These are phyloP conservation scores for Leucoptera coffeella DNA, from an alignment of 2,888 invertebrate genomes.

Conservation along the genomic window DNA sequence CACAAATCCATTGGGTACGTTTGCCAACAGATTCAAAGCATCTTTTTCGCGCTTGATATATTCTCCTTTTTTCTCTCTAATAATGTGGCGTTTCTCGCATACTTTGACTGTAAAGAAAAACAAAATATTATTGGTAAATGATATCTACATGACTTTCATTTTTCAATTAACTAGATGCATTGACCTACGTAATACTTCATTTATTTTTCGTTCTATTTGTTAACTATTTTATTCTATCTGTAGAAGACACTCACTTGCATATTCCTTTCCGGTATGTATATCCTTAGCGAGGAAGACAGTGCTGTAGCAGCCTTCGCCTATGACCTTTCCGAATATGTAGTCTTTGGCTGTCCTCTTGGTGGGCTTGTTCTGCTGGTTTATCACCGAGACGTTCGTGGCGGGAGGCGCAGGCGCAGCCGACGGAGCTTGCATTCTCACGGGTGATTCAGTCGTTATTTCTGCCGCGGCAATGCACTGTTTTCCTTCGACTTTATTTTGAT, in stretches of 20 bases:
- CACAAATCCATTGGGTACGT: slow-evolving; percentile 82
- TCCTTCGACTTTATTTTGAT: too few relatives aligned
- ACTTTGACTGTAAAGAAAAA: slow-evolving; percentile 95
- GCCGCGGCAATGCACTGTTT: too few relatives aligned
- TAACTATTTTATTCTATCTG: slow-evolving; percentile 2
- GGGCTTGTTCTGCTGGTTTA: slow-evolving; percentile 23
- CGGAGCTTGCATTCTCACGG: slow-evolving; percentile 42
- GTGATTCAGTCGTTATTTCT: slow-evolving; percentile 17
- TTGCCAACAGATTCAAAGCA: slow-evolving; percentile 78
- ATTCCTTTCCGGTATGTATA: slow-evolving; percentile 81
- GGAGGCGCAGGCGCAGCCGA: slow-evolving; percentile 14
- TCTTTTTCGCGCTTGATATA: slow-evolving; percentile 94
- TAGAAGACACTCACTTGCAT: slow-evolving; percentile 95
- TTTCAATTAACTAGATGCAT: too few relatives aligned
- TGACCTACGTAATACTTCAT: not conserved
- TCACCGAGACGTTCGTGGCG: slow-evolving; percentile 10
- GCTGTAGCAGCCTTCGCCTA: slow-evolving; percentile 97
- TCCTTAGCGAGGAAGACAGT: slow-evolving; percentile 92
- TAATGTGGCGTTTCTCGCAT: slow-evolving; percentile 91
- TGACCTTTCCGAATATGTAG: slow-evolving; percentile 90
- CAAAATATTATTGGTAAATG: too few relatives aligned
- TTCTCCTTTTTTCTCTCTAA: slow-evolving; percentile 87
- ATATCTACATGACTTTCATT: too few relatives aligned
- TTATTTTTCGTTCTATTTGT: not conserved
- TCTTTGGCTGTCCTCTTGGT: slow-evolving; percentile 76